Percentiles rank a stretch among this genome's conserved stretches.
Evolutionary conservation across 1,140 invertebrate species (phyloP).

Genomic region (Leucophenga varia): DNA sequence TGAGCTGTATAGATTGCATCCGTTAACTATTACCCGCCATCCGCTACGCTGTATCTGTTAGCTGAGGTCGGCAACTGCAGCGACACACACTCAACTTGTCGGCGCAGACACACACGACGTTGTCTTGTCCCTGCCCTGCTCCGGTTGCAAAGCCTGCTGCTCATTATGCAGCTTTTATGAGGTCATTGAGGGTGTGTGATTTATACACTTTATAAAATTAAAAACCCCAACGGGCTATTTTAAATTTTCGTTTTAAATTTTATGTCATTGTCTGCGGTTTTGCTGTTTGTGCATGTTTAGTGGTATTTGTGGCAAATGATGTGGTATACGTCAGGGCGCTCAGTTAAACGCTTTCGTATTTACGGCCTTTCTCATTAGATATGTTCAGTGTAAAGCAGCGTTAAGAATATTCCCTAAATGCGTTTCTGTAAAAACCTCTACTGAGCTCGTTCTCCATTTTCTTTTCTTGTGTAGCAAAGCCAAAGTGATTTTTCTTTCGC

Average conservation of each 20-base stretch:
- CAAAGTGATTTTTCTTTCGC: slow-evolving; percentile 15
- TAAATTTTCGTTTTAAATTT: background rate
- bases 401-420: slow-evolving; percentile 6
- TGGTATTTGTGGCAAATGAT: no score
- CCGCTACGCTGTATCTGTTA: slow-evolving; percentile 4
- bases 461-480: slow-evolving; percentile 19
- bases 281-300: no score
- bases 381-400: no score
- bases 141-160: background rate
- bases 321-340: no score
- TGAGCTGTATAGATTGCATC: no score
- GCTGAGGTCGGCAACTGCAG: slow-evolving; percentile 8
- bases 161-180: slow-evolving; percentile 4
- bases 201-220: slow-evolving; percentile 41
- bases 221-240: slow-evolving; percentile 15
- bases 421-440: slow-evolving; percentile 14
- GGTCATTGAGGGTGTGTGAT: slow-evolving; percentile 36
- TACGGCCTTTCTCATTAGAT: slow-evolving; percentile 7
- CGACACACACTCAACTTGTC: slow-evolving; percentile 43
- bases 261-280: slow-evolving; percentile 3
- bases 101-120: slow-evolving; percentile 13
- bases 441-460: no score
- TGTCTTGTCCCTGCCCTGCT: background rate
- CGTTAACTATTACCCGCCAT: no score
- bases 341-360: no score